phyloP scores from a whole-genome alignment of 2,888 invertebrate species.

The Callyntrura sp. region DNA sequence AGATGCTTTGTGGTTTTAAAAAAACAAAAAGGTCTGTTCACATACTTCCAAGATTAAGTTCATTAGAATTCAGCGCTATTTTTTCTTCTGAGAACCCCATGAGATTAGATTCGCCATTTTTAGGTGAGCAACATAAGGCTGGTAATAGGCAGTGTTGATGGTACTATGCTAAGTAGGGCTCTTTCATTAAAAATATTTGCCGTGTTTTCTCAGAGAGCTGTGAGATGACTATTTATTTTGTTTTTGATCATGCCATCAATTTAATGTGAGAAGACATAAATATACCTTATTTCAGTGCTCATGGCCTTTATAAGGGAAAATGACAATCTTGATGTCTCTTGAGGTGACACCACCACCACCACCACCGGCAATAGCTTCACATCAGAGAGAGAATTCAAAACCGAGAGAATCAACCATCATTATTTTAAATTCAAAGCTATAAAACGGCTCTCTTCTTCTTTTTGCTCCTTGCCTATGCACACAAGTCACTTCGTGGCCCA shows the following conservation, averaged over 20 bases:
- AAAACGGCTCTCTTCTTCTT: neutral
- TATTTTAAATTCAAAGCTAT: neutral
- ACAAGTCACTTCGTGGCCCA: constrained; percentile 16
- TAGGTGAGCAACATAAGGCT: too few species aligned
- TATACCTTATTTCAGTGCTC: neutral
- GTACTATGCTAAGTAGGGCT: too few species aligned
- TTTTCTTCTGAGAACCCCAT: constrained; percentile 1
- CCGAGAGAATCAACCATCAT: neutral
- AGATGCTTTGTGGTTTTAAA: neutral
- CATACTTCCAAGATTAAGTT: neutral
- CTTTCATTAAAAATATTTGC: too few species aligned
- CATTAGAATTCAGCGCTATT: neutral
- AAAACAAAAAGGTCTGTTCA: neutral
- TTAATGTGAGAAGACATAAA: neutral
- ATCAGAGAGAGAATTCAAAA: constrained; percentile 11
- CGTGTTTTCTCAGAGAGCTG: too few species aligned
- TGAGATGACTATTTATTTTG: neutral
- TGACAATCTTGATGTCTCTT: constrained; percentile 20
- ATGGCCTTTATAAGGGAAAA: neutral
- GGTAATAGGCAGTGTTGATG: too few species aligned
- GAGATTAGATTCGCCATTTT: neutral
- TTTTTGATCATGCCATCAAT: neutral
- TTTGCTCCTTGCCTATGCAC: neutral
- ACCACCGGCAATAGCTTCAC: constrained; percentile 28
- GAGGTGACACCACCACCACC: constrained; percentile 19